A percentile compares a stretch with the other conserved stretches of the same genome.
phyloP scores from a whole-genome alignment of 2,797 vertebrate species.

The Malacoraja senta region DNA sequence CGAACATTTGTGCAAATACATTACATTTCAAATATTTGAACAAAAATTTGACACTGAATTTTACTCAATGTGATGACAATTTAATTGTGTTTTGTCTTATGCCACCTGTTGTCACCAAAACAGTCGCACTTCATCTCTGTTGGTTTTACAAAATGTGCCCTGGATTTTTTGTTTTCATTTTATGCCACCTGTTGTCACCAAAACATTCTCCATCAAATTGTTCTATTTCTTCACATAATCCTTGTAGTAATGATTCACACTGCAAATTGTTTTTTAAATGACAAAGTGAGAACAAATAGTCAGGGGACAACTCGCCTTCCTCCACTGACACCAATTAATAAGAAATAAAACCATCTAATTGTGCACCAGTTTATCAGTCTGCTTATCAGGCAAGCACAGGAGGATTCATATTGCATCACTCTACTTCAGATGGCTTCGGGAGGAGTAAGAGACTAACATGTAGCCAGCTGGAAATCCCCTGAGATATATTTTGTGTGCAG shows the following conservation, averaged over 20 bases:
- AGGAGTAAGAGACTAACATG: background rate
- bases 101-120: conserved; percentile 38
- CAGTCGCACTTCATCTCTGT: conserved; percentile 26
- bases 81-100: conserved; percentile 34
- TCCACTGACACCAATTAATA: background rate
- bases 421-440: background rate
- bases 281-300: background rate
- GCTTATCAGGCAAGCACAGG: background rate
- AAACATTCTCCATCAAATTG: conserved; percentile 34
- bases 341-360: background rate
- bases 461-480: conserved; percentile 34
- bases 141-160: conserved; percentile 23
- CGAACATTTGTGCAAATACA: background rate
- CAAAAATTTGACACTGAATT: background rate
- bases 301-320: background rate
- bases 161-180: conserved; percentile 35
- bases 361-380: background rate
- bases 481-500: background rate
- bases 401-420: background rate
- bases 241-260: background rate
- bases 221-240: background rate
- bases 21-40: background rate
- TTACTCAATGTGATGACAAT: background rate
- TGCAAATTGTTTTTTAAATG: background rate
- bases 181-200: conserved; percentile 36